These are phyloP conservation scores for Pissodes strobi DNA, from an alignment of 1,140 invertebrate species.

Conservation along the genomic window DNA sequence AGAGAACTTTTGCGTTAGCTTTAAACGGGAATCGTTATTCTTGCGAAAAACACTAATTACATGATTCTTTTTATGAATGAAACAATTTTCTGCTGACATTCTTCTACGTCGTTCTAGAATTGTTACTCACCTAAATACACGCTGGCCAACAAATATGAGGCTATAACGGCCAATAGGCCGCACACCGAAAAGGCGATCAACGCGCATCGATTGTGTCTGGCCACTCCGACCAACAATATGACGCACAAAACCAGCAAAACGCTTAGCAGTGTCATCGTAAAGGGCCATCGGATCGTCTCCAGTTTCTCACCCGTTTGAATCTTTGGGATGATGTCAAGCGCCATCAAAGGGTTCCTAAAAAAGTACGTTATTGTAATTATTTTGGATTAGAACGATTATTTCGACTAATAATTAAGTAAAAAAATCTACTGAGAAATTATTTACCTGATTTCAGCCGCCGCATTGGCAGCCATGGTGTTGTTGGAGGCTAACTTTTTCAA, in stretches of 20 bases:
- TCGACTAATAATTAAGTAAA: too few species aligned
- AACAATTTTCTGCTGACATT: too few species aligned
- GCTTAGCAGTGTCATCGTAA: slow-evolving; percentile 77
- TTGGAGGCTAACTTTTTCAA: slow-evolving; percentile 72
- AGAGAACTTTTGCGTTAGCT: too few species aligned
- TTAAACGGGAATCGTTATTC: too few species aligned
- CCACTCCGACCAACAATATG: slow-evolving; percentile 79
- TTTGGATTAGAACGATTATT: too few species aligned
- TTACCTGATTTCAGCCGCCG: slow-evolving; percentile 72
- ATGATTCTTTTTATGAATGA: too few species aligned
- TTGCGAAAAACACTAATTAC: too few species aligned
- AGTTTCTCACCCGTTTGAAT: slow-evolving; percentile 66
- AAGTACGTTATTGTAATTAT: neutral
- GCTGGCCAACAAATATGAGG: slow-evolving; percentile 85
- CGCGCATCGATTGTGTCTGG: slow-evolving; percentile 79
- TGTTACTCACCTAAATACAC: slow-evolving; percentile 74
- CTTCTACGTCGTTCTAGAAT: too few species aligned
- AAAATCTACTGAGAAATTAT: neutral
- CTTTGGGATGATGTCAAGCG: slow-evolving; percentile 67
- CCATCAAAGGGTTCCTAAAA: slow-evolving; percentile 61
- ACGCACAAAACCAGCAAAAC: slow-evolving; percentile 79
- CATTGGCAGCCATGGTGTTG: slow-evolving; percentile 69
- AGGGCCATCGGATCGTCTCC: slow-evolving; percentile 73
- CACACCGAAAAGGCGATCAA: slow-evolving; percentile 84
- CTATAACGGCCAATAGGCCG: slow-evolving; percentile 85